Conservation (phyloP, 1,140 invertebrate genomes). For the Meloidogyne floridensis region DNA sequence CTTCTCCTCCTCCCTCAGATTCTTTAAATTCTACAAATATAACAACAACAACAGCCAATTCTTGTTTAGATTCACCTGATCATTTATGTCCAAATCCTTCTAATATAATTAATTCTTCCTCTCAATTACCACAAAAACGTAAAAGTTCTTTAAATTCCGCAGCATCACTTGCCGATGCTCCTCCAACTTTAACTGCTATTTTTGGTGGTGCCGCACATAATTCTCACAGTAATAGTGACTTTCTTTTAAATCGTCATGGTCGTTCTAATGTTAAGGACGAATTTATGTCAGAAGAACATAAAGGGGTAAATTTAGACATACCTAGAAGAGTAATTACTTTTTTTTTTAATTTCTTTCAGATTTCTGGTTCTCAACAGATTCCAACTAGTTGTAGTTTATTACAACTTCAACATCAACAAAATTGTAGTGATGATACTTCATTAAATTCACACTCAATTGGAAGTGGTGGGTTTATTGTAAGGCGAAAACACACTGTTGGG, state of each 20-base stretch:
- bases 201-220: constrained; percentile 12
- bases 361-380: background rate
- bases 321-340: background rate
- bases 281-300: background rate
- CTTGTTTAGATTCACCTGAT: constrained; percentile 19
- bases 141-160: constrained; percentile 28
- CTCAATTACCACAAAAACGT: constrained; percentile 8
- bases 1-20: constrained; percentile 11
- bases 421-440: constrained; percentile 1
- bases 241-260: background rate
- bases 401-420: constrained; percentile 7
- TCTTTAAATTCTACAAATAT: background rate
- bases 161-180: constrained; percentile 24
- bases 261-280: background rate
- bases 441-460: constrained; percentile 12
- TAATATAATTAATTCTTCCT: background rate
- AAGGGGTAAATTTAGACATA: background rate
- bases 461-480: background rate
- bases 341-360: background rate
- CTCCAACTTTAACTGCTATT: constrained; percentile 19
- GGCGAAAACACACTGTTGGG: constrained; percentile 5
- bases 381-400: constrained; percentile 10
- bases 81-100: background rate
- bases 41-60: background rate
- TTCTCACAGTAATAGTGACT: background rate